A percentile compares a stretch with the other conserved stretches of the same genome.
Conservation (phyloP, 2,797 vertebrate species). For the Micromesistius poutassou region DNA sequence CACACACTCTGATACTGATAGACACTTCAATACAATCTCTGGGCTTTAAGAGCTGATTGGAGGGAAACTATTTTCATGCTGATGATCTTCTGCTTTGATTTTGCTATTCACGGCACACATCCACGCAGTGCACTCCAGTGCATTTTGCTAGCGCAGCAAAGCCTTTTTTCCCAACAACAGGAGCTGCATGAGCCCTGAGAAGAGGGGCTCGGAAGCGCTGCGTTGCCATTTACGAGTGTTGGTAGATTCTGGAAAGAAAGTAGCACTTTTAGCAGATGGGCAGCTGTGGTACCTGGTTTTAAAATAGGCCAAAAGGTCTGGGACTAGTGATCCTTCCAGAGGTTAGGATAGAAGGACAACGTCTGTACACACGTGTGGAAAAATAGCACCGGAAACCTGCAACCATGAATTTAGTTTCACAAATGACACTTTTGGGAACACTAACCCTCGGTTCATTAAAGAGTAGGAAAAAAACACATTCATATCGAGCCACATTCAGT, state of each 20-base stretch:
- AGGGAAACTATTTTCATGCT: conserved; percentile 46
- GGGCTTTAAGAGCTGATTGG: conserved; percentile 39
- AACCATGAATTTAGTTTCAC: no score
- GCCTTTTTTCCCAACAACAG: conserved; percentile 46
- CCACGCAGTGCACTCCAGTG: conserved; percentile 40
- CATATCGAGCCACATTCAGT: no score
- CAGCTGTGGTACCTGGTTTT: background rate
- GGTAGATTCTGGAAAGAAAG: background rate
- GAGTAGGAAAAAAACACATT: background rate
- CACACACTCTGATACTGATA: background rate
- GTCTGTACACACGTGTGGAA: background rate
- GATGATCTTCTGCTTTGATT: conserved; percentile 35
- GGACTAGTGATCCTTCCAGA: background rate
- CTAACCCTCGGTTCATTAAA: background rate
- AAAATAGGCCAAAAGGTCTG: background rate
- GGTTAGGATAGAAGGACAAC: background rate
- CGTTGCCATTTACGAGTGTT: conserved; percentile 51
- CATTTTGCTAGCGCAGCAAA: conserved; percentile 60
- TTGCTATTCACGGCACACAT: conserved; percentile 49
- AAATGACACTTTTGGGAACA: no score
- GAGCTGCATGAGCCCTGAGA: no score
- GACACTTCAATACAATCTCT: conserved; percentile 14
- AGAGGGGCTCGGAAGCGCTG: background rate
- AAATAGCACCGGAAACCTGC: background rate
- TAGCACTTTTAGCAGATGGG: background rate